Evolutionary conservation across 2,888 invertebrate genomes (phyloP).

Genomic region (Sacculina carcini): DNA sequence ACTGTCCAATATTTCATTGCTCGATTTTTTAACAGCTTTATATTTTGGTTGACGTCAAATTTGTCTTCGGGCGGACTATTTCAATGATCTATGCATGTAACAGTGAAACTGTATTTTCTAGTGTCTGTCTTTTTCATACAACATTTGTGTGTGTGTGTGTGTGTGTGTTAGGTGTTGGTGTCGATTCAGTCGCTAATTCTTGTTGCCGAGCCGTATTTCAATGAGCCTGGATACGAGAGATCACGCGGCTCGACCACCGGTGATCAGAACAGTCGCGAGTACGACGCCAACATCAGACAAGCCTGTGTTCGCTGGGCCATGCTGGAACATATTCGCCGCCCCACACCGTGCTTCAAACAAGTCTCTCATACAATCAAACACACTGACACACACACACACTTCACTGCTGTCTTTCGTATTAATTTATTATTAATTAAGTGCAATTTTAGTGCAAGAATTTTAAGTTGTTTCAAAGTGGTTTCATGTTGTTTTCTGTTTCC

Average conservation of each 20-base stretch:
- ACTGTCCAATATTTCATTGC: neutral
- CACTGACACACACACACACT: too few relatives aligned
- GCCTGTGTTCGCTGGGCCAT: conserved; percentile 89
- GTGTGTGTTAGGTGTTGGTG: conserved; percentile 40
- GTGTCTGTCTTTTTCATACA: too few relatives aligned
- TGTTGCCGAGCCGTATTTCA: conserved; percentile 79
- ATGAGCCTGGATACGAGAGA: conserved; percentile 79
- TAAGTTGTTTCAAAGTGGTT: neutral
- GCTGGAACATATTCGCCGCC: conserved; percentile 70
- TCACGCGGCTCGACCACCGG: conserved; percentile 66
- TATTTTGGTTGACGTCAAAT: neutral
- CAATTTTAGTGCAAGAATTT: too few relatives aligned
- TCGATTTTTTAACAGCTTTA: conserved; percentile 1
- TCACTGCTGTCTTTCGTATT: too few relatives aligned
- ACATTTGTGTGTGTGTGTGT: neutral
- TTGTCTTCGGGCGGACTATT: neutral
- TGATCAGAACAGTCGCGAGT: conserved; percentile 66
- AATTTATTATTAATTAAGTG: too few relatives aligned
- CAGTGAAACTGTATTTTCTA: too few relatives aligned
- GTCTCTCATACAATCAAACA: conserved; percentile 27
- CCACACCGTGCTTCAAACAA: conserved; percentile 72
- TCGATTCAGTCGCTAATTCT: conserved; percentile 76
- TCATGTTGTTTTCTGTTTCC: too few relatives aligned
- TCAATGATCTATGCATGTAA: neutral
- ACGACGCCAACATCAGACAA: conserved; percentile 83